Evolutionary conservation across 2,888 invertebrate genomes (phyloP).

Genomic region (Cheilosia pagana): DNA sequence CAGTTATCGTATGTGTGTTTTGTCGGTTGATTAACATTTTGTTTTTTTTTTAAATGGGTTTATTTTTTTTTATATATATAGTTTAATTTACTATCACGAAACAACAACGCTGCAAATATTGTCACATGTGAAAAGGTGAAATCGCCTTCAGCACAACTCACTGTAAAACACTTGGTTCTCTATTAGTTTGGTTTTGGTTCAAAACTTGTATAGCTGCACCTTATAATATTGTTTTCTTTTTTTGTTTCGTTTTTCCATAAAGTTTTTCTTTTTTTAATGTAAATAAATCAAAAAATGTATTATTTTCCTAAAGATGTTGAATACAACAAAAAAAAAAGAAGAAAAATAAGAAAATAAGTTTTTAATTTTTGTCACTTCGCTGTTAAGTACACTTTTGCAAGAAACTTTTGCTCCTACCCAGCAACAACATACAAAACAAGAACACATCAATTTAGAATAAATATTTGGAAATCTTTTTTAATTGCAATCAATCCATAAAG

Average conservation of each 20-base stretch:
- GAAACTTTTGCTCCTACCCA: constrained; percentile 7
- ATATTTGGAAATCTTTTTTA: constrained; percentile 46
- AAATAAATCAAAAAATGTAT: constrained; percentile 27
- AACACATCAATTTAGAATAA: constrained; percentile 33
- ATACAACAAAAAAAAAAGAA: constrained; percentile 15
- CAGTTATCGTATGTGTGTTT: constrained; percentile 25
- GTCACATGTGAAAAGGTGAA: constrained; percentile 11
- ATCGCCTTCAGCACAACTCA: constrained; percentile 6
- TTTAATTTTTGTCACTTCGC: constrained; percentile 20
- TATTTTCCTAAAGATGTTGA: constrained; percentile 14
- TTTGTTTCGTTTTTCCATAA: constrained; percentile 3
- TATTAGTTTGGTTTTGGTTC: constrained; percentile 4
- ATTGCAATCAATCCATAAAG: constrained; percentile 49
- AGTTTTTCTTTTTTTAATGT: constrained; percentile 24
- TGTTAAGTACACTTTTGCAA: constrained; percentile 17
- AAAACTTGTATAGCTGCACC: not conserved
- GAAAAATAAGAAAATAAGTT: not conserved
- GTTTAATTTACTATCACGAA: constrained; percentile 5
- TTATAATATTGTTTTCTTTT: not conserved
- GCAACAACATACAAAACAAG: constrained; percentile 6
- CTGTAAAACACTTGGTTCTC: constrained; percentile 8
- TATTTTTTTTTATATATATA: not conserved
- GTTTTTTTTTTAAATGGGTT: constrained; percentile 8
- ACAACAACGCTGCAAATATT: constrained; percentile 3
- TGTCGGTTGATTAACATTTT: constrained; percentile 41